Conservation (phyloP, 2,113 vertebrate species). For the human (Homo sapiens) region GRCh38 chr7:11305001-11305500, state of each 20-base stretch:
- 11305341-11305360: not conserved
- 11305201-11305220: not conserved
- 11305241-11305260: not conserved
- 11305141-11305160: not conserved
- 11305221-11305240: not conserved
- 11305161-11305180: not conserved
- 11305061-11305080: not conserved
- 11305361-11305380: not conserved
- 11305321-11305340: not conserved
- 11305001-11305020: not conserved
- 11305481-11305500: not conserved
- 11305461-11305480: not conserved
- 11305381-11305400: not conserved
- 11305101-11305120: not conserved
- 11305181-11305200: not conserved
- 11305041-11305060: not conserved
- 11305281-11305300: not conserved
- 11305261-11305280: not conserved
- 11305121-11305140: not conserved
- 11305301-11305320: not conserved
- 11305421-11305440: not conserved
- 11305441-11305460: not conserved
- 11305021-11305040: not conserved
- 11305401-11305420: not conserved
- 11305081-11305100: not conserved